Base-by-base conservation (phyloP, 1,140 invertebrate species). In the Nephila pilipes region DNA sequence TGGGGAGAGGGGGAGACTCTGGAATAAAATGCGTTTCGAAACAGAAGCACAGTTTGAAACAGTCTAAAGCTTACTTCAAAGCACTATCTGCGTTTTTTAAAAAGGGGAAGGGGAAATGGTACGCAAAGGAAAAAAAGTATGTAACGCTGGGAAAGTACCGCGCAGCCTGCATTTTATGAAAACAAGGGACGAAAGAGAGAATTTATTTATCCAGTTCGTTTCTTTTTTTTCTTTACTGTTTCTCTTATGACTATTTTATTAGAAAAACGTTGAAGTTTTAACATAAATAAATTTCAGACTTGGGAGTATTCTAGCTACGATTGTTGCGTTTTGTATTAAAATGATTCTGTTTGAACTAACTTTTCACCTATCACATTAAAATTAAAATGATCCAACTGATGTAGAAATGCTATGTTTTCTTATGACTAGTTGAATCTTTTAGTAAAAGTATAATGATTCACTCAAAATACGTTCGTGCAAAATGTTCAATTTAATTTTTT, bases 21-120 rank as follows among this genome's bases (percentile, higher is more conserved):
- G 38, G 81, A 85, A 92, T 92, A 55, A 65, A 85, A 85, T 85
- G 89, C 79, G 46, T 85, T 46, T 54, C 36, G 57, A 79, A 92
- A 79, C 60, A 80, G 65, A 90, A 32, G 65, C 87, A 79, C 60
- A 63, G 87, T 69, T 88, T 88, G 87, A 75, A 75, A 22, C 87
- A 69, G 58, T 88, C 87, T 25, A 88, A 88, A 88, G 87, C 87
- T 75, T 69, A 88, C 87, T 69, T 88, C 87, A 88, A 88, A 88
- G 87, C 25, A 85, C 55, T 60, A 85, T 85, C 55, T 85, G 83
- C 55, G 55, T 58, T 81, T 81, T 81, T 22, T 22, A 85, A 85
- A 75, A 75, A 75, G 25, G 69, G 29, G 29, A 32, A 32, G 69
- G 69, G 65, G 69, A 75, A 75, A 75, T 75, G 54, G 81, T 54